Conservation (phyloP, 2,888 invertebrate species). For the Meteorus cinctellus region DNA sequence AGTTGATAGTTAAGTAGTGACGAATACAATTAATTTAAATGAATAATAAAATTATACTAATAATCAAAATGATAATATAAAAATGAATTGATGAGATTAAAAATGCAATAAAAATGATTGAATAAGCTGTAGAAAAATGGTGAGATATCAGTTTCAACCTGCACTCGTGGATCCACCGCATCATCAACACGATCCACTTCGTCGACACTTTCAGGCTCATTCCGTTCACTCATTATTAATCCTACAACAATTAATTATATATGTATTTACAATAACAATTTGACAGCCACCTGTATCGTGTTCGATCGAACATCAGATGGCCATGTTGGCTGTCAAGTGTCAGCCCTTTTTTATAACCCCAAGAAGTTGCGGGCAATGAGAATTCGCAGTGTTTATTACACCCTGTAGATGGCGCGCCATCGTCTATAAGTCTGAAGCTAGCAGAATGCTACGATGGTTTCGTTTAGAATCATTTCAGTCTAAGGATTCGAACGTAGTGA, state of each 20-base stretch:
- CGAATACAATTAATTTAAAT: neutral
- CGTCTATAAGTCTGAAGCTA: too few relatives aligned
- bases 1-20: neutral
- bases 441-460: too few relatives aligned
- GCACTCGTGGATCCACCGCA: constrained; percentile 87
- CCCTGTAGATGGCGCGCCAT: too few relatives aligned
- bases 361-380: too few relatives aligned
- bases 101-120: neutral
- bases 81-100: constrained; percentile 24
- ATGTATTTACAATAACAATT: constrained; percentile 62
- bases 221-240: constrained; percentile 60
- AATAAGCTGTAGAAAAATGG: constrained; percentile 8
- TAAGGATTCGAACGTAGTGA: too few relatives aligned
- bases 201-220: constrained; percentile 60
- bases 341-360: constrained; percentile 23
- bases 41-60: constrained; percentile 3
- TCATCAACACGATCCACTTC: constrained; percentile 74
- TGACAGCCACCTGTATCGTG: constrained; percentile 71
- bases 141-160: constrained; percentile 75
- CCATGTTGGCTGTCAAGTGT: constrained; percentile 62
- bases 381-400: too few relatives aligned
- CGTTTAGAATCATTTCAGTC: too few relatives aligned
- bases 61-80: neutral
- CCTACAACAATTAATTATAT: constrained; percentile 12
- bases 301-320: constrained; percentile 67